These are phyloP conservation scores for Tetraodon nigroviridis DNA, from an alignment of 2,113 vertebrate species.

Conservation along the genomic window DNA sequence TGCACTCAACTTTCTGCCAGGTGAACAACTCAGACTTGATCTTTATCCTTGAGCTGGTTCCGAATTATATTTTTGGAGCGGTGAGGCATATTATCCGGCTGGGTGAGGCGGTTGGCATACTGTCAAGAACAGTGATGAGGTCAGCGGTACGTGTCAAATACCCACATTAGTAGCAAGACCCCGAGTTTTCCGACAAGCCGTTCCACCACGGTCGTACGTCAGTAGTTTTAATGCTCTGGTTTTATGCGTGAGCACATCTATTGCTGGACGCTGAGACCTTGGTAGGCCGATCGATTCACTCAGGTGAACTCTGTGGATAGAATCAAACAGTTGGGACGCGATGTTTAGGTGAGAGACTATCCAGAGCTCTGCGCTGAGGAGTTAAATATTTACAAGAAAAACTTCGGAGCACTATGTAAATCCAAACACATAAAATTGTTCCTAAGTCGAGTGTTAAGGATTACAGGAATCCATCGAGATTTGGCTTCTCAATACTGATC, in stretches of 20 bases:
- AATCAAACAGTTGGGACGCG: background rate
- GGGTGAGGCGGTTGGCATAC: too few relatives aligned
- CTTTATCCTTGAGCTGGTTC: too few relatives aligned
- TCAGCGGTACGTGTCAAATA: too few relatives aligned
- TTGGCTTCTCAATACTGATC: too few relatives aligned
- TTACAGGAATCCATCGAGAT: too few relatives aligned
- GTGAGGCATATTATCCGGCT: too few relatives aligned
- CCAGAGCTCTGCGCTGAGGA: constrained; percentile 23
- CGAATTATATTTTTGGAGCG: too few relatives aligned
- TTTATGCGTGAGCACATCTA: background rate
- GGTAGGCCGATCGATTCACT: background rate
- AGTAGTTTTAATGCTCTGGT: background rate
- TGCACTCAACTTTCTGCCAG: too few relatives aligned
- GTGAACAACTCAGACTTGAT: too few relatives aligned
- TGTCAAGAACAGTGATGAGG: too few relatives aligned
- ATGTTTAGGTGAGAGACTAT: constrained; percentile 1
- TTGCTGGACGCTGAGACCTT: background rate
- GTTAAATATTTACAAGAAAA: constrained; percentile 50
- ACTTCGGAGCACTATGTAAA: constrained; percentile 11
- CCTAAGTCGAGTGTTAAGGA: background rate
- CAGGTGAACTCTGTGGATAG: background rate
- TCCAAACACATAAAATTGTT: background rate
- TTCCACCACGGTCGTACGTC: background rate
- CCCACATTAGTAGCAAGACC: background rate
- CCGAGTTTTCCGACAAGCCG: background rate